Evolutionary conservation across 1,140 invertebrate species (phyloP).

Genomic region (Ptiloglossa arizonensis): DNA sequence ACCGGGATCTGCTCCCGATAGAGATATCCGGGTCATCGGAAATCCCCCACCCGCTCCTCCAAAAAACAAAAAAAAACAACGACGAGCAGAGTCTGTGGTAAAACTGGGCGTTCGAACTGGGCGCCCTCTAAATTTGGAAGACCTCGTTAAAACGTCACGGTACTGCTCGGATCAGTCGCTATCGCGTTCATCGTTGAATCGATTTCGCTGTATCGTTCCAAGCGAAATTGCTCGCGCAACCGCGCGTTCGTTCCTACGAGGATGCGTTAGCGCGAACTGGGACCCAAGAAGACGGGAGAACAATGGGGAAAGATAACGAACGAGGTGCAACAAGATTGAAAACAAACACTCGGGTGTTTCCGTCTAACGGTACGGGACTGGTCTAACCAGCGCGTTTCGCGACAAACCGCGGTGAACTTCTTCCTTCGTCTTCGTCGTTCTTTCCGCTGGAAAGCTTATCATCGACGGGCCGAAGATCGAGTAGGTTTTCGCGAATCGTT

Average conservation of each 20-base stretch:
- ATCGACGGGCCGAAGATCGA: too few relatives aligned
- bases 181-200: not conserved
- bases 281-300: not conserved
- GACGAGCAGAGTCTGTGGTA: too few relatives aligned
- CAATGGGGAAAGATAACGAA: slow-evolving; percentile 42
- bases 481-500: too few relatives aligned
- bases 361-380: slow-evolving; percentile 32
- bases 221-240: slow-evolving; percentile 11
- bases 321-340: slow-evolving; percentile 33
- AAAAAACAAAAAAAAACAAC: too few relatives aligned
- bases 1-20: too few relatives aligned
- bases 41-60: too few relatives aligned
- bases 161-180: not conserved
- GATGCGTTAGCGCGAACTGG: not conserved
- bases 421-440: not conserved
- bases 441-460: slow-evolving; percentile 4
- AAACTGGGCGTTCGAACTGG: not conserved
- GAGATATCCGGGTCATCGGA: too few relatives aligned
- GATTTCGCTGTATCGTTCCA: slow-evolving; percentile 22
- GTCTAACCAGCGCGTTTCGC: slow-evolving; percentile 30
- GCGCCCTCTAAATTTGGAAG: not conserved
- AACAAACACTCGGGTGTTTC: slow-evolving; percentile 37
- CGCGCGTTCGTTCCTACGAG: too few relatives aligned
- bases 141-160: slow-evolving; percentile 29
- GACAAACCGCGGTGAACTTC: slow-evolving; percentile 30